phyloP scores from a whole-genome alignment of 2,797 vertebrate genomes.

The Pachyuromys duprasi region DNA sequence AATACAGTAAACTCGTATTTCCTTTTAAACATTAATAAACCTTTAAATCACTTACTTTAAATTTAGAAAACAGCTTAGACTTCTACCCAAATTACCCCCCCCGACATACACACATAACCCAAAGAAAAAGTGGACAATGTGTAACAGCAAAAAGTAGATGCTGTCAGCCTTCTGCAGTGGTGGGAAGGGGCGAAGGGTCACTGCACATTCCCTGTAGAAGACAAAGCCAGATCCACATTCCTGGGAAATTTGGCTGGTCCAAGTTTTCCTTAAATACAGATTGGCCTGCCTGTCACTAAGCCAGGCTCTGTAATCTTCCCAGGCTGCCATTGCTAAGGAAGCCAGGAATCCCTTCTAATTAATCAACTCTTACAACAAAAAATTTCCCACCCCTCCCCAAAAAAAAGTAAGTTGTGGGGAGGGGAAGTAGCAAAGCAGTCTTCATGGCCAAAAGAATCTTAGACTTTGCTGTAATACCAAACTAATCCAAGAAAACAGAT shows the following conservation, averaged over 20 bases:
- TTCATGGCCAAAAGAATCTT: slow-evolving; percentile 71
- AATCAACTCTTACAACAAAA: slow-evolving; percentile 77
- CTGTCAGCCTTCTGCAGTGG: slow-evolving; percentile 50
- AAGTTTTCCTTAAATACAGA: slow-evolving; percentile 75
- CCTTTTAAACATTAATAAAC: slow-evolving; percentile 50
- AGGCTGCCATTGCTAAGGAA: slow-evolving; percentile 71
- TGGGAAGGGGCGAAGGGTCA: slow-evolving; percentile 67
- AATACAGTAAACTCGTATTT: slow-evolving; percentile 21
- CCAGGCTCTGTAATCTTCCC: slow-evolving; percentile 75
- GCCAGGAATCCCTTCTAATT: slow-evolving; percentile 78
- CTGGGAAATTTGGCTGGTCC: slow-evolving; percentile 72
- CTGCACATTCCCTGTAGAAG: slow-evolving; percentile 71
- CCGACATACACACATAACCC: no score
- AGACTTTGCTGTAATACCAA: slow-evolving; percentile 65
- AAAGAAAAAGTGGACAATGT: slow-evolving; percentile 65
- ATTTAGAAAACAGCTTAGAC: slow-evolving; percentile 57
- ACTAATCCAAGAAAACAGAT: slow-evolving; percentile 79
- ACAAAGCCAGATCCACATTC: slow-evolving; percentile 75
- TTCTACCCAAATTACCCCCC: not conserved
- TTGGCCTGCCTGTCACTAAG: slow-evolving; percentile 82
- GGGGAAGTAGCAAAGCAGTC: slow-evolving; percentile 48
- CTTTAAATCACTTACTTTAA: slow-evolving; percentile 47
- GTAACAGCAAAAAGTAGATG: slow-evolving; percentile 61
- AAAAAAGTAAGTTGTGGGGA: slow-evolving; percentile 65
- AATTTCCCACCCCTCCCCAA: slow-evolving; percentile 61